Percentiles rank a stretch among this genome's conserved stretches.
Conservation (phyloP, 2,888 invertebrate species). For the Erebia palarica region DNA sequence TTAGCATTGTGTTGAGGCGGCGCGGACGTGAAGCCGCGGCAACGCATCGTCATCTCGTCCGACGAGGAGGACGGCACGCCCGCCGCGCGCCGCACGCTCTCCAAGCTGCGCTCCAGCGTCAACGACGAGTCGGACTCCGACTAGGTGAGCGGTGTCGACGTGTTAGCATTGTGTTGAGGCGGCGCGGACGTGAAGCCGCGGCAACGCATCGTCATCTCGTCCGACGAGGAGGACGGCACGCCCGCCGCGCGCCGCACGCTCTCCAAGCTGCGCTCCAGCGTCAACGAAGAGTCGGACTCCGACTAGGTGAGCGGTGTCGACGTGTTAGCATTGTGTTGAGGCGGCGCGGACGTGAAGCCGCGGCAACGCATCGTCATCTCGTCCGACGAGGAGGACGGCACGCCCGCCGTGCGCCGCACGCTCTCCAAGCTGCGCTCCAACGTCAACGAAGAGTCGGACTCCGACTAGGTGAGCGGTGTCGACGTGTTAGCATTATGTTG, state of each 20-base stretch:
- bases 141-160: neutral
- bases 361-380: conserved; percentile 80
- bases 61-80: conserved; percentile 81
- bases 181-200: conserved; percentile 79
- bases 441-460: conserved; percentile 71
- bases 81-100: conserved; percentile 71
- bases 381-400: conserved; percentile 80
- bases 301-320: neutral
- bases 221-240: conserved; percentile 80
- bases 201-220: conserved; percentile 79
- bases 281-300: conserved; percentile 71
- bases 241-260: conserved; percentile 73
- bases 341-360: conserved; percentile 75
- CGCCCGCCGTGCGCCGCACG: conserved; percentile 73
- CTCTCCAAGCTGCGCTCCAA: conserved; percentile 74
- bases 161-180: conserved; percentile 39
- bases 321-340: too few relatives aligned
- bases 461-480: conserved; percentile 32
- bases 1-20: conserved; percentile 37
- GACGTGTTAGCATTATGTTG: too few relatives aligned
- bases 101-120: conserved; percentile 73
- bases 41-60: conserved; percentile 78
- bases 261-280: conserved; percentile 72
- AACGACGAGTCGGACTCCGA: conserved; percentile 68
- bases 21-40: conserved; percentile 78